These are phyloP conservation scores for Drepanosiphum platanoidis DNA, from an alignment of 2,888 invertebrate species.

Conservation along the genomic window DNA sequence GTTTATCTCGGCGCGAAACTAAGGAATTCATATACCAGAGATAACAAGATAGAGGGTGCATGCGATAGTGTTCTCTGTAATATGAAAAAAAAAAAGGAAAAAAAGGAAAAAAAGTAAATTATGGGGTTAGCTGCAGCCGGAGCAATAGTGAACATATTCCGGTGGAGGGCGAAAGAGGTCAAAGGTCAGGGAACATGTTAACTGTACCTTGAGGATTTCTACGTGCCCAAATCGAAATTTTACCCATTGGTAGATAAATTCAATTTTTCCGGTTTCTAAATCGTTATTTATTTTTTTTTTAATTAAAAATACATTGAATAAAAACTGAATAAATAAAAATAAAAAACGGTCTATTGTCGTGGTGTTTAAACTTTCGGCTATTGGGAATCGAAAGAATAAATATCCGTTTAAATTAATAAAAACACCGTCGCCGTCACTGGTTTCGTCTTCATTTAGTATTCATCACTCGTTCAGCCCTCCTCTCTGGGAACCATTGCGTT, in stretches of 20 bases:
- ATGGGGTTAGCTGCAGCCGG: background rate
- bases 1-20: constrained; percentile 7
- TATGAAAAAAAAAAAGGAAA: no score
- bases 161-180: background rate
- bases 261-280: background rate
- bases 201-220: constrained; percentile 1
- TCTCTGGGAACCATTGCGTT: constrained; percentile 37
- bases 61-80: constrained; percentile 24
- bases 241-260: background rate
- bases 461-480: constrained; percentile 34
- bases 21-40: background rate
- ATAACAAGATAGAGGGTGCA: constrained; percentile 25
- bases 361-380: constrained; percentile 22
- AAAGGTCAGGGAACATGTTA: constrained; percentile 36
- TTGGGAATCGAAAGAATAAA: constrained; percentile 53
- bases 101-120: constrained; percentile 40
- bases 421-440: background rate
- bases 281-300: background rate
- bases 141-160: background rate
- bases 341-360: background rate
- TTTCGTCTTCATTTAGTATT: constrained; percentile 53
- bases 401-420: constrained; percentile 59
- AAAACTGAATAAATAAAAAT: background rate
- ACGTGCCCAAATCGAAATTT: constrained; percentile 7
- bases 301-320: constrained; percentile 29